Conservation (phyloP, 2,113 vertebrate species). For the Falco punctatus region DNA sequence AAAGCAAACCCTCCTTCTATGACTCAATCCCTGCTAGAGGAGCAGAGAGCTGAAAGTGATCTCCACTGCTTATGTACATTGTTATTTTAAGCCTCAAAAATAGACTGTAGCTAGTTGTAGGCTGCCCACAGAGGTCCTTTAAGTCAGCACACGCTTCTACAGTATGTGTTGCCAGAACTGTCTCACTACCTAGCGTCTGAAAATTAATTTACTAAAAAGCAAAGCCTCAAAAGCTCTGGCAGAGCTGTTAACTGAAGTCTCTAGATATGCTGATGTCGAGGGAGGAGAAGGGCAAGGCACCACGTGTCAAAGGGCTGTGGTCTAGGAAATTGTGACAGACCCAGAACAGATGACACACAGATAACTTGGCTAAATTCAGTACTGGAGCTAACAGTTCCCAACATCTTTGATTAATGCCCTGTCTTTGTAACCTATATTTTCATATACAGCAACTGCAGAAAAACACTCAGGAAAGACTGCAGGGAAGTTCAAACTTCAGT, state of each 20-base stretch:
- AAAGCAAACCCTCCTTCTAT: not conserved
- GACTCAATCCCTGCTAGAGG: not conserved
- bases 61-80: not conserved
- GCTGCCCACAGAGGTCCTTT: not conserved
- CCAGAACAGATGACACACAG: conserved; percentile 29
- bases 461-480: not conserved
- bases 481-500: not conserved
- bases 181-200: not conserved
- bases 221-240: not conserved
- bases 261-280: conserved; percentile 46
- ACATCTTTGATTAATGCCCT: not conserved
- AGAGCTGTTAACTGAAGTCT: conserved; percentile 7
- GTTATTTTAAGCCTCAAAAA: not conserved
- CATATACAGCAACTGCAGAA: not conserved
- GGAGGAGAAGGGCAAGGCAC: conserved; percentile 49
- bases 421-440: not conserved
- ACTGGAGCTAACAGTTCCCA: not conserved
- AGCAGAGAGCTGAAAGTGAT: not conserved
- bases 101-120: not conserved
- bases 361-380: conserved; percentile 23
- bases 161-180: not conserved
- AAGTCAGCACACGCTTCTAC: not conserved
- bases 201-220: not conserved
- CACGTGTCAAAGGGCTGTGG: conserved; percentile 40
- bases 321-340: conserved; percentile 11